phyloP scores from a whole-genome alignment of 2,797 vertebrate genomes.

The Enteromius trimaculatus region DNA sequence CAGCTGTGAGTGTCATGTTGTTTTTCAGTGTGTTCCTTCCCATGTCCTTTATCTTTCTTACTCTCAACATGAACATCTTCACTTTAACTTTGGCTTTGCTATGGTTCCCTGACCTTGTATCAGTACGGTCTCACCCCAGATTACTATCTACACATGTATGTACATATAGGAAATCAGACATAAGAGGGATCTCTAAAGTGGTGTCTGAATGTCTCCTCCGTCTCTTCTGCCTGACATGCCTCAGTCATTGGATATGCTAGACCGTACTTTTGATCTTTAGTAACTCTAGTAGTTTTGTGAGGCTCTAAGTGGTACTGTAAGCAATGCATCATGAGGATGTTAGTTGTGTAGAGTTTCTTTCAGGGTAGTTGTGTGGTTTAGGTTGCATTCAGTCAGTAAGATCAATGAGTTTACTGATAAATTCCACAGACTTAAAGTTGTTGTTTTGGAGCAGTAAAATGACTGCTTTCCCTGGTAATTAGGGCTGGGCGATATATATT shows the following conservation, averaged over 20 bases:
- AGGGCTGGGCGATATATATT: too few species aligned
- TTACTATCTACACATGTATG: background rate
- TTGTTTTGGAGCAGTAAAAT: too few species aligned
- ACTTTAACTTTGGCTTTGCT: background rate
- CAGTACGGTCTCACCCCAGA: background rate
- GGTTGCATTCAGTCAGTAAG: background rate
- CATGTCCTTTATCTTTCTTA: constrained; percentile 7
- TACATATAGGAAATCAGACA: background rate
- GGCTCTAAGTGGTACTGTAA: constrained; percentile 2
- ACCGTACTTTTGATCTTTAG: constrained; percentile 16
- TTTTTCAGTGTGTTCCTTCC: constrained; percentile 7
- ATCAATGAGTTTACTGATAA: background rate
- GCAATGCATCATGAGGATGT: background rate
- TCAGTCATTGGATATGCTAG: background rate
- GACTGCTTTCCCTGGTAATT: too few species aligned
- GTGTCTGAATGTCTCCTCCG: background rate
- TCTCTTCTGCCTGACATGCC: background rate
- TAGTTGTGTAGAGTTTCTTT: background rate
- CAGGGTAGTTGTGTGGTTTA: background rate
- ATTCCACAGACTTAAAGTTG: too few species aligned
- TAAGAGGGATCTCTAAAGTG: background rate
- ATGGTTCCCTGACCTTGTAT: background rate
- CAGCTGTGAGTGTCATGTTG: constrained; percentile 19
- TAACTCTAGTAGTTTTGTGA: constrained; percentile 8
- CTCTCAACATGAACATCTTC: constrained; percentile 1